Percentiles rank a stretch among this genome's conserved stretches.
Conservation (phyloP, 2,113 vertebrate genomes). For the Ophiodon elongatus region DNA sequence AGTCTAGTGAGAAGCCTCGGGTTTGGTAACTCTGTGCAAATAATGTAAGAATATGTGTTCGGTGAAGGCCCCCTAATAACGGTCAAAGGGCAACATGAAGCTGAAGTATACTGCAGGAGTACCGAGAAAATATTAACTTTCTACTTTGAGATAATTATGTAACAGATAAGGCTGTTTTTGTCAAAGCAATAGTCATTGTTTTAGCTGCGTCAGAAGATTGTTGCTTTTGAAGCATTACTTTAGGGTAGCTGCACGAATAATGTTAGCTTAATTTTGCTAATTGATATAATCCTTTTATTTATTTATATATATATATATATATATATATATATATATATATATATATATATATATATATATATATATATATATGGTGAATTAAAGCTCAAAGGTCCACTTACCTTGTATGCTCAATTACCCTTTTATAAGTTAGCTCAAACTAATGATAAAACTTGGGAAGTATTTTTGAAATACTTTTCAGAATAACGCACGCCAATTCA, state of each 20-base stretch:
- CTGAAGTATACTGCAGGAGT: background rate
- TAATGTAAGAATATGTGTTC: background rate
- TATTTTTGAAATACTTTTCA: background rate
- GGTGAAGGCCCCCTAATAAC: background rate
- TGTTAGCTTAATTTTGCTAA: background rate
- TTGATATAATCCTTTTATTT: background rate
- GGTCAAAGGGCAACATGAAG: constrained; percentile 52
- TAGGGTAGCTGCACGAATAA: background rate
- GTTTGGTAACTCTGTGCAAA: background rate
- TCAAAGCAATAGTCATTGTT: background rate
- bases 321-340: no score
- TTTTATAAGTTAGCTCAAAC: background rate
- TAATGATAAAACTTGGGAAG: background rate
- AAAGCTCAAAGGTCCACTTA: background rate
- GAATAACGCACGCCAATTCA: background rate
- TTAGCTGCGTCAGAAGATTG: constrained; percentile 2
- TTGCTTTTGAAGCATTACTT: background rate
- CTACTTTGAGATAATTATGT: constrained; percentile 1
- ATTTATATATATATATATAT: no score
- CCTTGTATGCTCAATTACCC: background rate
- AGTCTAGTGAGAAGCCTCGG: background rate
- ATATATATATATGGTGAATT: background rate
- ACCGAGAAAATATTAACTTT: constrained; percentile 50
- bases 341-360: no score
- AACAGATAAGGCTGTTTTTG: constrained; percentile 12